Evolutionary conservation across 2,113 vertebrate genomes (phyloP), one percentile per base, ranked within the genome.

Genomic region (Alligator sinensis): DNA sequence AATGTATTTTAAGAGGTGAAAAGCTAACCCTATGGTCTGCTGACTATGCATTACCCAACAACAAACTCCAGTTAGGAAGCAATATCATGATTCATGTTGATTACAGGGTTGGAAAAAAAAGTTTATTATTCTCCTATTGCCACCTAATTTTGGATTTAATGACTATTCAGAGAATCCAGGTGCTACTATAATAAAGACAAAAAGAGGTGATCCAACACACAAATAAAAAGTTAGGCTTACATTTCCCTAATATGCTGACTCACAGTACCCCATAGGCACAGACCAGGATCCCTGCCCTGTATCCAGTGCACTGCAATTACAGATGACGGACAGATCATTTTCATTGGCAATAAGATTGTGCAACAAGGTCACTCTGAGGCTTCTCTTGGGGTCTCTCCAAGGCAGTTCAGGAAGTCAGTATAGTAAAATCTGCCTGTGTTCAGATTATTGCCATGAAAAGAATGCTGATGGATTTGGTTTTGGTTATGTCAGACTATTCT

Each of bases 351-450:
- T 86, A 63, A 70, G 28, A 60, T 24, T 27, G 47, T 64, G 47
- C 7, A 47, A 86, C 70, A 61, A 80, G 90, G 85, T 92, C 82
- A 82, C 1, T 1, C 21, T 0, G 2, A 28, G 76, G 57, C 64
- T 77, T 24, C 87, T 92, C 61, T 61, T 86, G 85, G 58, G 87
- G 90, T 28, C 61, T 24, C 66, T 88, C 84, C 91, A 88, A 80
- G 62, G 75, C 11, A 0, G 30, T 78, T 93, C 3, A 3, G 84
- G 55, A 93, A 93, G 74, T 38, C 81, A 83, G 68, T 78, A 84
- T 83, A 58, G 78, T 68, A 86, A 96, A 92, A 95, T 75, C 57
- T 78, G 84, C 87, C 63, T 70, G 70, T 68, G 77, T 64, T 92
- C 7, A 78, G 79, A 76, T 79, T 70, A 64, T 60, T 70, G 79